phyloP scores from a whole-genome alignment of 2,888 invertebrate genomes.

The Chymomyza procnemis region DNA sequence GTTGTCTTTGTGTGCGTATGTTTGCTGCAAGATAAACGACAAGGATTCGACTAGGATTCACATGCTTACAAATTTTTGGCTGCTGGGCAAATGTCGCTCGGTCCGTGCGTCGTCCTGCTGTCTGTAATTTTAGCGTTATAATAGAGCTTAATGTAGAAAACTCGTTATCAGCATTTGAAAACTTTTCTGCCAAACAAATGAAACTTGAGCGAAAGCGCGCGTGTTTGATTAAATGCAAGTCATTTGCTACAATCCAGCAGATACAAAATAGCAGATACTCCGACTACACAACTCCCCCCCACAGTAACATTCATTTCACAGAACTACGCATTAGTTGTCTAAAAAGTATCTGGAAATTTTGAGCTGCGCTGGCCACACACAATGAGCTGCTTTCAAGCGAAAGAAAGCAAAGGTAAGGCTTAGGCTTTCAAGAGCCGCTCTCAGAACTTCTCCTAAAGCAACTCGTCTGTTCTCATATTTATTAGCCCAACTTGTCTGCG shows the following conservation, averaged over 20 bases:
- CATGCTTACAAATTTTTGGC: constrained; percentile 5
- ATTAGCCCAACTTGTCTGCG: constrained; percentile 35
- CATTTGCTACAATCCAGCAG: constrained; percentile 44
- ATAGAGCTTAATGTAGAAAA: constrained; percentile 68
- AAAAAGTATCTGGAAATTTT: neutral
- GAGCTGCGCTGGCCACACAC: neutral
- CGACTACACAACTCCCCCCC: neutral
- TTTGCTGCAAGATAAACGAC: constrained; percentile 63
- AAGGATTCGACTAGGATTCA: constrained; percentile 54
- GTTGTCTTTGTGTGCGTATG: constrained; percentile 24
- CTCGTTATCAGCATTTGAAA: constrained; percentile 68
- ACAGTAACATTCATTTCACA: neutral
- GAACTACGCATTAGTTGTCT: neutral
- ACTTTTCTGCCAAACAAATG: constrained; percentile 59
- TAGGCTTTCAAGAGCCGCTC: constrained; percentile 5
- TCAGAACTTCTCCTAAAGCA: constrained; percentile 32
- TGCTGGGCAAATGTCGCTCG: neutral
- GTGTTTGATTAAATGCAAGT: constrained; percentile 68
- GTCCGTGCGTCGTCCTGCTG: neutral
- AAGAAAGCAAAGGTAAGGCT: constrained; percentile 37
- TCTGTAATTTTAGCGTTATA: constrained; percentile 60
- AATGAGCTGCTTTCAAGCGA: neutral
- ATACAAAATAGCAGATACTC: neutral
- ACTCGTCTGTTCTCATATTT: constrained; percentile 35
- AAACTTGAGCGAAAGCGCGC: constrained; percentile 33